phyloP scores from a whole-genome alignment of 2,888 invertebrate genomes.

The Autographa gamma region DNA sequence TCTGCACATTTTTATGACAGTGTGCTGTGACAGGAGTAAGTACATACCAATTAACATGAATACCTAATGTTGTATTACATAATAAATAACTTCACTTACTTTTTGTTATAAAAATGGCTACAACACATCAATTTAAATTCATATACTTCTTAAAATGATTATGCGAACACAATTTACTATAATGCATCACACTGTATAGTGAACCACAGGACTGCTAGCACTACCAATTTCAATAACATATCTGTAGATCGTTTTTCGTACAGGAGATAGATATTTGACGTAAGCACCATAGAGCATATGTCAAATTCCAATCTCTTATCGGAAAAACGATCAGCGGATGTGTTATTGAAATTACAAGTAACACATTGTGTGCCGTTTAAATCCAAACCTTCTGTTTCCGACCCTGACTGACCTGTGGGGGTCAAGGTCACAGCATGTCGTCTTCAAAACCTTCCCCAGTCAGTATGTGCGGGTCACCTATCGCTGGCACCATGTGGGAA shows the following conservation, averaged over 20 bases:
- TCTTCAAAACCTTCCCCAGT: constrained; percentile 78
- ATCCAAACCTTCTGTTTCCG: neutral
- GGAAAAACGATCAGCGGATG: no score
- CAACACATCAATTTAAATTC: neutral
- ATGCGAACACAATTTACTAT: neutral
- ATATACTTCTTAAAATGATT: neutral
- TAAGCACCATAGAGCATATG: no score
- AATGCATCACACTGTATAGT: neutral
- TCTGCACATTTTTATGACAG: no score
- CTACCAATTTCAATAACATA: neutral
- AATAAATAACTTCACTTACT: neutral
- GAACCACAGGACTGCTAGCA: neutral
- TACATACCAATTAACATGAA: no score
- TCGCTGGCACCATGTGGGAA: constrained; percentile 91
- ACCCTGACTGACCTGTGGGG: neutral
- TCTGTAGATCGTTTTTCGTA: no score
- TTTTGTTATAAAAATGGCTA: neutral
- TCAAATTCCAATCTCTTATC: no score
- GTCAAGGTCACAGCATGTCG: constrained; percentile 69
- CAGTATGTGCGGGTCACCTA: constrained; percentile 86
- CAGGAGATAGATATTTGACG: no score
- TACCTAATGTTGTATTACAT: neutral
- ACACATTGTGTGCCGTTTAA: neutral
- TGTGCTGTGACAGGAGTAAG: no score
- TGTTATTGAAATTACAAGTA: no score